These are phyloP conservation scores for Electrophaes corylata DNA, from an alignment of 2,888 invertebrate genomes.

Conservation along the genomic window DNA sequence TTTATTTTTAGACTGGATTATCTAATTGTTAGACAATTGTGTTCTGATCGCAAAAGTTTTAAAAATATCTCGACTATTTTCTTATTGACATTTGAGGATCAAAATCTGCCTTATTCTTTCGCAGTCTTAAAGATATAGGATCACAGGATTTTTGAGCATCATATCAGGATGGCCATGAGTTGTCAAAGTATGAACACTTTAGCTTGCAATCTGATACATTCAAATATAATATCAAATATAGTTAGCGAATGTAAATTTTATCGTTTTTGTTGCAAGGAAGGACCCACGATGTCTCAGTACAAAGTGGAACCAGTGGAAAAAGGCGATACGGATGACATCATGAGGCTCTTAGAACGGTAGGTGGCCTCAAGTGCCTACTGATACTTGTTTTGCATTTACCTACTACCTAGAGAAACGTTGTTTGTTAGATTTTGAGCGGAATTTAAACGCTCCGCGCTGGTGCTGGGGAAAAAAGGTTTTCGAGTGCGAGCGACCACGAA, in stretches of 20 bases:
- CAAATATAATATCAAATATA: too few relatives aligned
- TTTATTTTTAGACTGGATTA: too few relatives aligned
- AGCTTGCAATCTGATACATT: not conserved
- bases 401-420: too few relatives aligned
- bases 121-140: not conserved
- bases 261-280: conserved; percentile 5
- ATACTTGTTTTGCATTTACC: conserved; percentile 8
- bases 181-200: not conserved
- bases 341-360: conserved; percentile 81
- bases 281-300: conserved; percentile 29
- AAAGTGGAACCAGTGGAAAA: conserved; percentile 61
- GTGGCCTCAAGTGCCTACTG: conserved; percentile 41
- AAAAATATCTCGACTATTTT: too few relatives aligned
- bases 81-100: too few relatives aligned
- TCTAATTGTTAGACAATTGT: too few relatives aligned
- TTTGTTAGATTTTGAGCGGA: too few relatives aligned
- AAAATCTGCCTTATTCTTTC: not conserved
- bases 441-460: too few relatives aligned
- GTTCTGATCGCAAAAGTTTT: too few relatives aligned
- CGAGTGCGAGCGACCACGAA: too few relatives aligned
- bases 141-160: too few relatives aligned
- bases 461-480: too few relatives aligned
- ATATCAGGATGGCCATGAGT: conserved; percentile 4
- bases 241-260: not conserved
- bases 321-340: conserved; percentile 67